These are phyloP conservation scores for Umimayanthus kanabou DNA, from an alignment of 92 coral and sea anemone species.

Conservation along the genomic window DNA sequence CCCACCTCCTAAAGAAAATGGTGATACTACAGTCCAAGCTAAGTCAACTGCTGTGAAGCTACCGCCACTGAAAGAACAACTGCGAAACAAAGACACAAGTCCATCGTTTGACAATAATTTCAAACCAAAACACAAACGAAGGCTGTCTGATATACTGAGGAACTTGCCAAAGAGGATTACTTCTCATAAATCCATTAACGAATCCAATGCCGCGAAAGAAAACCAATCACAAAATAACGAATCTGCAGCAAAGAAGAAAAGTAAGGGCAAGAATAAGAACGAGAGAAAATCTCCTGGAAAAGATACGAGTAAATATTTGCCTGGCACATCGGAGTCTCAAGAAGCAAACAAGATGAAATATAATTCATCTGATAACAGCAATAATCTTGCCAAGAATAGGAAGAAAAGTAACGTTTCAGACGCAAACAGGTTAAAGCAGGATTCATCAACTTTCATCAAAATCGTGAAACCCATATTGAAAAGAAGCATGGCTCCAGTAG, in stretches of 20 bases:
- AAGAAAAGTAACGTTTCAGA: background rate
- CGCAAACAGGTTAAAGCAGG: background rate
- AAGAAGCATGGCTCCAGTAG: background rate
- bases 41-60: background rate
- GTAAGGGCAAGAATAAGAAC: background rate
- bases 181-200: constrained; percentile 16
- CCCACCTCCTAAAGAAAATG: constrained; percentile 5
- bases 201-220: background rate
- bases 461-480: background rate
- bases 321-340: background rate
- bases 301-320: background rate
- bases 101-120: background rate
- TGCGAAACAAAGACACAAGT: background rate
- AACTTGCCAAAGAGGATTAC: constrained; percentile 7
- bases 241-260: background rate
- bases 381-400: background rate
- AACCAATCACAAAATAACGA: background rate
- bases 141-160: constrained; percentile 19
- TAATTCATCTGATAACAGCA: background rate
- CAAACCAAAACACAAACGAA: constrained; percentile 31
- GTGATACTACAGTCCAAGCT: background rate
- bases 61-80: constrained; percentile 36
- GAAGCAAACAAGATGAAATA: background rate
- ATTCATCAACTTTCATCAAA: background rate
- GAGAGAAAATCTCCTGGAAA: background rate